A percentile compares a stretch with the other conserved stretches of the same genome.
phyloP scores from a whole-genome alignment of 1,140 invertebrate species.

The Pseudomyrmex cubaensis region DNA sequence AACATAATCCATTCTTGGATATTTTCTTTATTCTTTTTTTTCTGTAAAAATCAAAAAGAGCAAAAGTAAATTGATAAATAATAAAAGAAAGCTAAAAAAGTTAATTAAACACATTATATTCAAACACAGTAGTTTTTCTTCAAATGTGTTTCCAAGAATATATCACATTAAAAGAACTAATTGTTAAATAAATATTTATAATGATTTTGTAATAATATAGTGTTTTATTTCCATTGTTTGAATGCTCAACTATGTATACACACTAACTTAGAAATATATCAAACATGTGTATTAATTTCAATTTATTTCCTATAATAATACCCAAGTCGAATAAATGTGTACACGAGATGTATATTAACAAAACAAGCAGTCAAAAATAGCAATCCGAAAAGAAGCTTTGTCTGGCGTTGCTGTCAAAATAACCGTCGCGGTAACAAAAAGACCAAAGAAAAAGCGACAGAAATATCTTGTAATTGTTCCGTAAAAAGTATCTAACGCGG shows the following conservation, averaged over 20 bases:
- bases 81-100: background rate
- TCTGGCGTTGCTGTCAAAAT: conserved; percentile 30
- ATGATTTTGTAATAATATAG: no score
- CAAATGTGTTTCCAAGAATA: no score
- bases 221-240: no score
- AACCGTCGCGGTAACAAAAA: background rate
- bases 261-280: no score
- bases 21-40: background rate
- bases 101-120: background rate
- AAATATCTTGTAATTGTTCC: conserved; percentile 29
- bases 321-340: background rate
- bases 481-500: background rate
- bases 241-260: no score
- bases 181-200: no score
- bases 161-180: no score
- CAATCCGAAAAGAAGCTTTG: conserved; percentile 33
- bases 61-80: background rate
- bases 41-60: background rate
- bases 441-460: conserved; percentile 11
- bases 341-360: background rate
- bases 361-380: background rate
- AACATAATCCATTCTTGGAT: conserved; percentile 47
- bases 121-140: no score
- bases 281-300: no score
- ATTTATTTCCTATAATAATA: no score